Evolutionary conservation across 2,113 vertebrate species (phyloP).

Genomic region (Cochlearius cochlearius): DNA sequence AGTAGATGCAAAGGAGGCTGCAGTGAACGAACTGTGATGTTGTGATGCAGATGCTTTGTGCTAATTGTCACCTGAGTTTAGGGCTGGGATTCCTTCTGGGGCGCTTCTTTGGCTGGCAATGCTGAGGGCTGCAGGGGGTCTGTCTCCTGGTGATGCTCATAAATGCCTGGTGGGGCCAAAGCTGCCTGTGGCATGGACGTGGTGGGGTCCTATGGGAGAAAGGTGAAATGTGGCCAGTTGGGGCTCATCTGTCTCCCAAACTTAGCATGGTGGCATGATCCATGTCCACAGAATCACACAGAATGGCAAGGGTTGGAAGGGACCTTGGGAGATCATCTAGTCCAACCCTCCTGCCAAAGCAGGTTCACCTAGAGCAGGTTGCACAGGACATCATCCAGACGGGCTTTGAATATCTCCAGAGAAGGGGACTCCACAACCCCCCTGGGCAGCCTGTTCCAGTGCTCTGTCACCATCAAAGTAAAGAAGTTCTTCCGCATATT

Average conservation of each 20-base stretch:
- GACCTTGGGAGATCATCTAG: no score
- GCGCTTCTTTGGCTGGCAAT: background rate
- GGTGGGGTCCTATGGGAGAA: background rate
- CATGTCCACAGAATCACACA: no score
- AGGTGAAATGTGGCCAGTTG: accelerated
- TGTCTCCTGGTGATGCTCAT: background rate
- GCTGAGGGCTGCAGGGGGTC: background rate
- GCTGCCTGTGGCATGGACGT: background rate
- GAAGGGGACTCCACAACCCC: no score
- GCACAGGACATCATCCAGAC: no score
- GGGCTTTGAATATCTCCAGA: no score
- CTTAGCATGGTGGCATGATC: background rate
- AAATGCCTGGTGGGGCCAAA: background rate
- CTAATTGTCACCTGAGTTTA: background rate
- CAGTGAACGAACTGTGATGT: background rate
- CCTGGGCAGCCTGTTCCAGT: no score
- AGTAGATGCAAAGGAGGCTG: background rate
- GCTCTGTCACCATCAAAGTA: no score
- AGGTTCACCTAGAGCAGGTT: no score
- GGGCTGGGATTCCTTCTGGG: background rate
- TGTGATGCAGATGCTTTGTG: background rate
- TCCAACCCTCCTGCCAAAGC: no score
- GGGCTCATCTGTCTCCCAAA: background rate
- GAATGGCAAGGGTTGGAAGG: no score
- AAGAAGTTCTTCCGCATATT: no score